A percentile compares a stretch with the other conserved stretches of the same genome.
These are phyloP conservation scores for Macrocentrus cingulum DNA, from an alignment of 1,140 invertebrate genomes.

Conservation along the genomic window DNA sequence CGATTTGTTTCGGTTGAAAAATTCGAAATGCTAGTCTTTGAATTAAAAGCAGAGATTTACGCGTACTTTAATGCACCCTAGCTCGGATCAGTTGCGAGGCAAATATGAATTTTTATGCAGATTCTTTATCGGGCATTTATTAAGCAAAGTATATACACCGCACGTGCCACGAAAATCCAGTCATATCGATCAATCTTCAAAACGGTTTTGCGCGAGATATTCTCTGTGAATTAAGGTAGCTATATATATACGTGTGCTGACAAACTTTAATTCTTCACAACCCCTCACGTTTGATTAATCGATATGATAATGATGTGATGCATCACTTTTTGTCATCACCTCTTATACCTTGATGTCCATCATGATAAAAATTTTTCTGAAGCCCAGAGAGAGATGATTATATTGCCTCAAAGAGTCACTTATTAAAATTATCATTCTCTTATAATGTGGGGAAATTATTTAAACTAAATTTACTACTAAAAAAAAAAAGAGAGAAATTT, in stretches of 20 bases:
- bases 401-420: no score
- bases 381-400: no score
- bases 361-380: background rate
- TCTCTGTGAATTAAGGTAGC: constrained; percentile 6
- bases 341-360: background rate
- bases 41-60: constrained; percentile 1
- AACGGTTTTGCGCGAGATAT: background rate
- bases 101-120: no score
- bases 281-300: constrained; percentile 13
- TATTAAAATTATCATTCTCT: no score
- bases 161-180: constrained; percentile 8
- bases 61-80: no score
- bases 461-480: no score
- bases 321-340: background rate
- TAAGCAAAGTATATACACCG: no score
- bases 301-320: constrained; percentile 7
- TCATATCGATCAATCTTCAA: constrained; percentile 15
- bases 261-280: background rate
- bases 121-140: no score
- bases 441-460: no score
- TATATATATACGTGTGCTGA: background rate
- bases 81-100: no score
- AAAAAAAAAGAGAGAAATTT: no score
- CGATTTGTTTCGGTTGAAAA: constrained; percentile 12
- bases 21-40: background rate